Base-by-base conservation (phyloP, 2,888 invertebrate species). In the Volucella zonaria region DNA sequence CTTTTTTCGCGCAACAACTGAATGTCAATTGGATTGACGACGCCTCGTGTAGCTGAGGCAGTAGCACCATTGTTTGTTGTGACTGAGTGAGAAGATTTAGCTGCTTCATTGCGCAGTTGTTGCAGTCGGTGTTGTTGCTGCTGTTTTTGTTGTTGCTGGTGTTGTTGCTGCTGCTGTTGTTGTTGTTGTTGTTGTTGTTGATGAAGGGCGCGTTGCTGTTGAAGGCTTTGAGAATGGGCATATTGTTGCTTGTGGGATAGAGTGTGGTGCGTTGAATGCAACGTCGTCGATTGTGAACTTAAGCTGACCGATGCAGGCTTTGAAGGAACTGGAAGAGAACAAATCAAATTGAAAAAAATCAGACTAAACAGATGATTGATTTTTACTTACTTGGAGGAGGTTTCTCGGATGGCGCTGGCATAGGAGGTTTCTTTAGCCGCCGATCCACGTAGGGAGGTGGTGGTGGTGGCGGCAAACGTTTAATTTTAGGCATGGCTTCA, bases 1-100 rank as follows among this genome's bases (percentile, higher is more conserved):
- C 97, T 97, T 92, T 97, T 96, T 92, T 97, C 97, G 78, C 97
- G 94, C 83, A 97, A 93, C 87, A 96, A 95, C 89, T 96, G 95
- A 89, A 97, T 96, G 92, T 97, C 97, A 86, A 95, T 91, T 87
- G 93, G 89, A 88, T 89, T 91, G 14, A 88, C 31, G 31, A 31
- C 88, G 31, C 89, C 88, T 23, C 89, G 87, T 45, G 87, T 78
- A 31, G 93, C 93, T 59, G 93, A 92, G n/a, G 93, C 92, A 40
- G 93, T 82, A 58, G 86, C 82, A 51, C 76, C 93, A 45, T 76
- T 68, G 49, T 64, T 85, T 18, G 54, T 80, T 67, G 85, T 75
- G 54, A 71, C 62, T 49, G 82, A 67, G 14, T 78, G 77, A 1
- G 79, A 66, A 12, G 74, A 73, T 31, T 62, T 58, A 8, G 71